A percentile compares a stretch with the other conserved stretches of the same genome.
phyloP scores from a whole-genome alignment of 2,113 vertebrate species.

The Orcinus orca region DNA sequence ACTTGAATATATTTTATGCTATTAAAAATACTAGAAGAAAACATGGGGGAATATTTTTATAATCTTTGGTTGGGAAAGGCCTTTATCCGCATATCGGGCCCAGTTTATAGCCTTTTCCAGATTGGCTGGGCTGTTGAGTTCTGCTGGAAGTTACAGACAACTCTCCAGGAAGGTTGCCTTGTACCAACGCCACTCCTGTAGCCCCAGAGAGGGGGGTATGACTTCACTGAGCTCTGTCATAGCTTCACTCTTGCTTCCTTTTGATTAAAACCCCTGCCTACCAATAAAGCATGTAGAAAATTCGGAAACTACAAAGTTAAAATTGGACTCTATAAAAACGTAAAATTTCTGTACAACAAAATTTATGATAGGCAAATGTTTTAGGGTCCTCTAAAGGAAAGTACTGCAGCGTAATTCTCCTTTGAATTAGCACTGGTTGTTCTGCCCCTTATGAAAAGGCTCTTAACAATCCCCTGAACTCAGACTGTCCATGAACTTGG shows the following conservation, averaged over 20 bases:
- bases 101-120: background rate
- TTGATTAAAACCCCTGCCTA: background rate
- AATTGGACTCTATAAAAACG: background rate
- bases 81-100: background rate
- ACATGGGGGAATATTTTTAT: background rate
- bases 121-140: background rate
- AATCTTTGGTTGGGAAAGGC: background rate
- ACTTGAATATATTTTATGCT: background rate
- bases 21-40: background rate
- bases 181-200: background rate
- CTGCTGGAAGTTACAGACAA: background rate
- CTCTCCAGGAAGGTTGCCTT: background rate
- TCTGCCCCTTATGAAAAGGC: background rate
- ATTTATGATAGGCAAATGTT: background rate
- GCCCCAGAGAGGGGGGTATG: background rate
- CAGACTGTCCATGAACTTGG: background rate
- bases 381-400: background rate
- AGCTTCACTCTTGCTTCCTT: background rate
- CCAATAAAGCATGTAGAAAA: background rate
- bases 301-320: background rate
- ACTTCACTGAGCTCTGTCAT: background rate
- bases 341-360: background rate
- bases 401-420: background rate
- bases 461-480: background rate
- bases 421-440: background rate